A percentile compares a stretch with the other conserved stretches of the same genome.
phyloP scores from a whole-genome alignment of 2,888 invertebrate genomes.

The Hydrotaea diabolus region DNA sequence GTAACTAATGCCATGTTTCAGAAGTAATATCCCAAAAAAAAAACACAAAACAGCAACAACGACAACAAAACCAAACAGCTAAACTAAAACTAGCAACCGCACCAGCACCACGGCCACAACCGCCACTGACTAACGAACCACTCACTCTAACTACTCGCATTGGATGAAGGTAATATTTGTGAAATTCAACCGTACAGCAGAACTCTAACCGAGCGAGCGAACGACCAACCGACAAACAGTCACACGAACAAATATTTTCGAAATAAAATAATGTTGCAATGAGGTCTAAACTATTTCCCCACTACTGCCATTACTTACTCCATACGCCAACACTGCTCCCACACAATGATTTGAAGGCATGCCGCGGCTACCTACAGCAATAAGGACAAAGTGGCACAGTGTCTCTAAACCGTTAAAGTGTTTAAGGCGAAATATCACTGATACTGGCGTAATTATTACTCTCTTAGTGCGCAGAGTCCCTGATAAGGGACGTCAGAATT shows the following conservation, averaged over 20 bases:
- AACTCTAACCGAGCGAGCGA: constrained; percentile 7
- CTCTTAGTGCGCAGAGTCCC: too few species aligned
- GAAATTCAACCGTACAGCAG: constrained; percentile 35
- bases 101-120: constrained; percentile 31
- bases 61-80: constrained; percentile 4
- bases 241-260: constrained; percentile 55
- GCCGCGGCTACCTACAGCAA: background rate
- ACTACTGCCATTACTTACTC: constrained; percentile 9
- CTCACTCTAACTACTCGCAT: constrained; percentile 29
- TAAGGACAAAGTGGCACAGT: constrained; percentile 21
- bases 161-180: constrained; percentile 60
- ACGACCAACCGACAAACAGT: constrained; percentile 32
- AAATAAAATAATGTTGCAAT: constrained; percentile 60
- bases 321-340: background rate
- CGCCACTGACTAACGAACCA: constrained; percentile 39
- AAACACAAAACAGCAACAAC: constrained; percentile 25
- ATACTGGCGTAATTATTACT: too few species aligned
- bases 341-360: background rate
- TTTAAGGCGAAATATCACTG: too few species aligned
- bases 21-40: constrained; percentile 49
- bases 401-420: background rate
- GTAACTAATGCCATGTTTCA: constrained; percentile 77
- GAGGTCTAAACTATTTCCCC: constrained; percentile 47
- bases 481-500: too few species aligned
- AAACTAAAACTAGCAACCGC: constrained; percentile 9